phyloP scores from a whole-genome alignment of 2,888 invertebrate genomes.

The Bimastos eiseni region DNA sequence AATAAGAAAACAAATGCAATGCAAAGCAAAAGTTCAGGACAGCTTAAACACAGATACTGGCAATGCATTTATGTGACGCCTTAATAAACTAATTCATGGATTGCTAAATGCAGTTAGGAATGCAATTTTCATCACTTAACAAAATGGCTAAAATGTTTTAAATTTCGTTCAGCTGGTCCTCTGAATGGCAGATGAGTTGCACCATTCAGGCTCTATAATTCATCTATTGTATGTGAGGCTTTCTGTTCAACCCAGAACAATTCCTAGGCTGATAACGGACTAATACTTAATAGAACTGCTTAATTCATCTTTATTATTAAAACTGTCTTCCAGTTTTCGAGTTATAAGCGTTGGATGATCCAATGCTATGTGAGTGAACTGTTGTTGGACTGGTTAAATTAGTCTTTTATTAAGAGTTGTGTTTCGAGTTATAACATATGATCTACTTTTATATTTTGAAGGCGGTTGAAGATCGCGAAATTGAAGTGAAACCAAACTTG shows the following conservation, averaged over 20 bases:
- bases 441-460: slow-evolving; percentile 43
- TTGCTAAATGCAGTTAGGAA: neutral
- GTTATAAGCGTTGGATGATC: neutral
- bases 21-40: slow-evolving; percentile 67
- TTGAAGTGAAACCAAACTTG: slow-evolving; percentile 82
- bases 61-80: neutral
- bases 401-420: neutral
- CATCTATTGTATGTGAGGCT: neutral
- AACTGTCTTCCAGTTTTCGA: neutral
- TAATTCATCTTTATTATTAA: neutral
- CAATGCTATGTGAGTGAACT: no score
- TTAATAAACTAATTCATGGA: neutral
- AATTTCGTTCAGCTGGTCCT: neutral
- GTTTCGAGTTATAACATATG: neutral
- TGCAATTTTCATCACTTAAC: neutral
- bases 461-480: slow-evolving; percentile 92
- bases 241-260: neutral
- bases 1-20: slow-evolving; percentile 51
- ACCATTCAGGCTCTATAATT: no score
- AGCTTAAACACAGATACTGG: neutral
- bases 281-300: neutral
- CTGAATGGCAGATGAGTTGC: neutral
- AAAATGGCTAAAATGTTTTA: neutral
- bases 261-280: neutral
- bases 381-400: neutral